phyloP scores from a whole-genome alignment of 2,797 vertebrate species.

The Gallirallus australis region DNA sequence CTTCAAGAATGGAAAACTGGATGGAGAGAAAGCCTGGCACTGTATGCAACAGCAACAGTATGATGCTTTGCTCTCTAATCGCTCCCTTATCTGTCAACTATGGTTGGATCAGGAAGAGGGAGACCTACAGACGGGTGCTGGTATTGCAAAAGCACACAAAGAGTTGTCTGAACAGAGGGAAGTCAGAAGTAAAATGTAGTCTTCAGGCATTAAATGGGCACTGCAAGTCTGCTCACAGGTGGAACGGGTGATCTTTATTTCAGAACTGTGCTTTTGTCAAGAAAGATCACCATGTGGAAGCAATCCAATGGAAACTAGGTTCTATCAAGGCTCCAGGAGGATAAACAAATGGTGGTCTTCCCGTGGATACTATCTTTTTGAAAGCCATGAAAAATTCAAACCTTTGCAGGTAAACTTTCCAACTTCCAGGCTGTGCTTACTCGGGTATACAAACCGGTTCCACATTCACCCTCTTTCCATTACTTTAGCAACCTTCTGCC shows the following conservation, averaged over 20 bases:
- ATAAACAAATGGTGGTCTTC: not conserved
- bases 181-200: not conserved
- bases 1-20: not conserved
- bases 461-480: not conserved
- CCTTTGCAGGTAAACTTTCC: not conserved
- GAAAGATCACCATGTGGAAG: not conserved
- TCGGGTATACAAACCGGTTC: not conserved
- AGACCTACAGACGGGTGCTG: not conserved
- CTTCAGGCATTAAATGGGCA: not conserved
- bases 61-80: not conserved
- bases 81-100: not conserved
- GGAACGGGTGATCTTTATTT: not conserved
- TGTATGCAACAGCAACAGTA: fast-evolving
- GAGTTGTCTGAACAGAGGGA: not conserved
- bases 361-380: not conserved
- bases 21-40: not conserved
- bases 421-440: not conserved
- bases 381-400: not conserved
- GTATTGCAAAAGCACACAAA: not conserved
- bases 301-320: not conserved
- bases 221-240: not conserved
- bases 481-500: not conserved
- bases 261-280: not conserved
- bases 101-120: not conserved
- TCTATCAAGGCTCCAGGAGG: not conserved